Base-by-base conservation (phyloP, 2,888 invertebrate genomes). In the Pimpla rufipes region DNA sequence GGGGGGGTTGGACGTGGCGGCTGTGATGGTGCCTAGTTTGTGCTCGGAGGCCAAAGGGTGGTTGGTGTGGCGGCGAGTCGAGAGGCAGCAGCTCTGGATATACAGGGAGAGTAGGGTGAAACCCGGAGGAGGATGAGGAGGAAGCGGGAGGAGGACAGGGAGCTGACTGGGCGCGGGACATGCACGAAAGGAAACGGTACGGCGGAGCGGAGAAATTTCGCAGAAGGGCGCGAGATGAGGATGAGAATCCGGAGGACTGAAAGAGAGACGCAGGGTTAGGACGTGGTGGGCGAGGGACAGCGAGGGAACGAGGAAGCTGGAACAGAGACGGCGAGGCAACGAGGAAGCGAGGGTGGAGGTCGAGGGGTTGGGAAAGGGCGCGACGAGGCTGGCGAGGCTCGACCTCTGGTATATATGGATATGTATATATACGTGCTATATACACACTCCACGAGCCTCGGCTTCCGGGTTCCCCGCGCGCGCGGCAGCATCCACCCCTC, bases 391-490 rank as follows among this genome's bases (percentile, higher is more conserved):
- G 10, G 76, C 70, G 47, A 83, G 62, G 76, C 29, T 71, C 83
- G 79, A 83, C 66, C 76, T 79, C 76, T 50, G 52, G n/a, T 55
- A 62, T 40, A 52, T 59, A 40, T 52, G 10, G 37, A 35, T 50
- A 23, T 52, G 21, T 52, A 67, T n/a, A 29, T 11, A 35, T 16
- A 55, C 37, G 37, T 37, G 23, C n/a, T n/a, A n/a, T 11, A 55
- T 35, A 73, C 64, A 35, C 11, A 52, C 52, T 68, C 59, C 67
- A 37, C 67, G 52, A 62, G 81, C 78, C 84, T 73, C 66, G 71
- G 84, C 68, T 82, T 83, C 86, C 86, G 86, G 83, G 87, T 85
- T 84, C 79, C 79, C 70, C 79, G n/a, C n/a, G n/a, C n/a, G n/a
- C n/a, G n/a, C 81, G 80, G 79, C 64, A 47, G 62, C 45, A 57